Evolutionary conservation across 2,113 vertebrate species (phyloP).

Genomic region (Empidonax alnorum): DNA sequence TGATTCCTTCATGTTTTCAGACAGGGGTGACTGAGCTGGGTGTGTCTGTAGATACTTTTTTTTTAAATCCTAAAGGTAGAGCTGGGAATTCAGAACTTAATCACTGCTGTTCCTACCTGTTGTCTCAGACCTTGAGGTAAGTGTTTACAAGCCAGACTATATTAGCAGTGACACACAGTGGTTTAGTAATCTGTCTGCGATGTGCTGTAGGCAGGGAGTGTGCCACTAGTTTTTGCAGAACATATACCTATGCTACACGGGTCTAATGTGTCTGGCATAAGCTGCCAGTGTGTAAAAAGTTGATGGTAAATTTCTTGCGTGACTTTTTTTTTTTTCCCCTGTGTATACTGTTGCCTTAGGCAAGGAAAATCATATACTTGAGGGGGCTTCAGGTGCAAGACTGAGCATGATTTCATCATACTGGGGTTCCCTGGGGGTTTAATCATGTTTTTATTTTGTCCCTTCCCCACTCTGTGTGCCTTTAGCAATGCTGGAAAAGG

Average conservation of each 20-base stretch:
- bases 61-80: neutral
- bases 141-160: neutral
- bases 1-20: neutral
- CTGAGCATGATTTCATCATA: neutral
- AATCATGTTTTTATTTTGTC: neutral
- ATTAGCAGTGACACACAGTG: neutral
- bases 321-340: accelerated
- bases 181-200: neutral
- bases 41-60: neutral
- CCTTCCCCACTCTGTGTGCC: neutral
- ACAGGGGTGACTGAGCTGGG: too few relatives aligned
- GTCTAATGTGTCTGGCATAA: neutral
- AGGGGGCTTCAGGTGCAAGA: neutral
- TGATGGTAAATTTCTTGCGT: neutral
- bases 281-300: neutral
- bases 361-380: neutral
- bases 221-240: neutral
- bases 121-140: neutral
- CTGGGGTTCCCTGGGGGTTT: neutral
- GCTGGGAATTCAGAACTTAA: neutral
- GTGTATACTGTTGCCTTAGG: neutral
- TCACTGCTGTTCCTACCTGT: neutral
- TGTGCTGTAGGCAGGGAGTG: neutral
- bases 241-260: accelerated
- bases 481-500: neutral